Percentiles rank a stretch among this genome's conserved stretches.
Conservation (phyloP, 2,888 invertebrate genomes). For the Selenia dentaria region DNA sequence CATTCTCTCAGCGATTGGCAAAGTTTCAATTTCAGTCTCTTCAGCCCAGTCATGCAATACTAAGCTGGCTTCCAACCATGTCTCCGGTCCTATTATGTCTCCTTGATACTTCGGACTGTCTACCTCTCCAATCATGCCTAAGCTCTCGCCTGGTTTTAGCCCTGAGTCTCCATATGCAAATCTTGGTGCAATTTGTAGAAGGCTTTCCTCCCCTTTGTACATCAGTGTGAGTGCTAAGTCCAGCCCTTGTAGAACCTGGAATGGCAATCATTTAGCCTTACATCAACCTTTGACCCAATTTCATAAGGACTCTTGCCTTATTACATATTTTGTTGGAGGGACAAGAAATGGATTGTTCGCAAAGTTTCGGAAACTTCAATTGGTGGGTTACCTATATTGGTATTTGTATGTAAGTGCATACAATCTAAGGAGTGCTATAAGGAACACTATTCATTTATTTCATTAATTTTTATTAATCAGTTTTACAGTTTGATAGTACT, state of each 20-base stretch:
- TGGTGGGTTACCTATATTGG: too few relatives aligned
- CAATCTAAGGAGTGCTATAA: too few relatives aligned
- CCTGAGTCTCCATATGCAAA: conserved; percentile 94
- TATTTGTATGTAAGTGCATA: too few relatives aligned
- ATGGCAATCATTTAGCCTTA: too few relatives aligned
- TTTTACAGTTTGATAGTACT: too few relatives aligned
- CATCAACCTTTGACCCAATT: too few relatives aligned
- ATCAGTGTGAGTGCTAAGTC: conserved; percentile 94
- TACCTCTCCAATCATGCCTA: conserved; percentile 65
- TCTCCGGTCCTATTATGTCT: conserved; percentile 87
- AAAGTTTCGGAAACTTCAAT: too few relatives aligned
- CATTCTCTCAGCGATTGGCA: conserved; percentile 88
- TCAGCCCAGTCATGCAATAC: conserved; percentile 88
- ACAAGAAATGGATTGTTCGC: too few relatives aligned
- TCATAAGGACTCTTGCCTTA: too few relatives aligned
- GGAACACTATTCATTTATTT: too few relatives aligned
- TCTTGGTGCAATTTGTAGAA: conserved; percentile 89
- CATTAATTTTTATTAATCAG: too few relatives aligned
- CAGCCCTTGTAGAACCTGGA: conserved; percentile 89
- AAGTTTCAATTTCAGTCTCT: conserved; percentile 87
- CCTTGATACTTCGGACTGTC: conserved; percentile 63
- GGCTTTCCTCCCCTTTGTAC: conserved; percentile 91
- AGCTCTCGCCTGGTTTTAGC: conserved; percentile 75
- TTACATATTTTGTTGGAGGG: too few relatives aligned
- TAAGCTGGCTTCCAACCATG: conserved; percentile 88